Evolutionary conservation across 1,140 invertebrate genomes (phyloP).

Genomic region (Holotrichia oblita): DNA sequence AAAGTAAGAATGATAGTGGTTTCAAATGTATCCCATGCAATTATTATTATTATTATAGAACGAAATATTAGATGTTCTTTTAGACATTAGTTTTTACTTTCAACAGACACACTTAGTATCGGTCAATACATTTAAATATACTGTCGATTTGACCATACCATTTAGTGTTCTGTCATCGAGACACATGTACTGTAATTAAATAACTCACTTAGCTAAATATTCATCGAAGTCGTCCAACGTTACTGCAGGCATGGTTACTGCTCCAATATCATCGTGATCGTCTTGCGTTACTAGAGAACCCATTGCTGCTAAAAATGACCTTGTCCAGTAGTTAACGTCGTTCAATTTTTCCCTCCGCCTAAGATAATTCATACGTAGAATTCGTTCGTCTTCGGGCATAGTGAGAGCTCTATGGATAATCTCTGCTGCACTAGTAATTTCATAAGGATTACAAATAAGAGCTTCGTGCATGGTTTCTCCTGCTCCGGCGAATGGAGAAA

Average conservation of each 20-base stretch:
- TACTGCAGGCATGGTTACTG: conserved; percentile 84
- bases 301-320: conserved; percentile 86
- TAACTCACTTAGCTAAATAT: conserved; percentile 79
- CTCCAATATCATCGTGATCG: conserved; percentile 80
- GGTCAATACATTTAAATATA: too few species aligned
- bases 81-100: too few species aligned
- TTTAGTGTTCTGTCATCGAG: too few species aligned
- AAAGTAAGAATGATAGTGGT: too few species aligned
- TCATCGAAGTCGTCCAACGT: conserved; percentile 89
- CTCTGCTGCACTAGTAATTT: conserved; percentile 86
- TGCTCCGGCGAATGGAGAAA: conserved; percentile 90
- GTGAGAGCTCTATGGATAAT: conserved; percentile 85
- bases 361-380: conserved; percentile 86
- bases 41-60: too few species aligned
- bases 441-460: conserved; percentile 89
- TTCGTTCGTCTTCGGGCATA: conserved; percentile 90
- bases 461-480: conserved; percentile 90
- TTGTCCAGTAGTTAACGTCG: conserved; percentile 91
- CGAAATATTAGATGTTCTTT: too few species aligned
- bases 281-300: conserved; percentile 74
- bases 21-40: too few species aligned
- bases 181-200: background rate
- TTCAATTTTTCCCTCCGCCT: conserved; percentile 81
- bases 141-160: too few species aligned
- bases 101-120: too few species aligned